Evolutionary conservation across 2,113 vertebrate genomes (phyloP), one percentile per base, ranked within the genome.

Genomic region (Mystacornis crossleyi): DNA sequence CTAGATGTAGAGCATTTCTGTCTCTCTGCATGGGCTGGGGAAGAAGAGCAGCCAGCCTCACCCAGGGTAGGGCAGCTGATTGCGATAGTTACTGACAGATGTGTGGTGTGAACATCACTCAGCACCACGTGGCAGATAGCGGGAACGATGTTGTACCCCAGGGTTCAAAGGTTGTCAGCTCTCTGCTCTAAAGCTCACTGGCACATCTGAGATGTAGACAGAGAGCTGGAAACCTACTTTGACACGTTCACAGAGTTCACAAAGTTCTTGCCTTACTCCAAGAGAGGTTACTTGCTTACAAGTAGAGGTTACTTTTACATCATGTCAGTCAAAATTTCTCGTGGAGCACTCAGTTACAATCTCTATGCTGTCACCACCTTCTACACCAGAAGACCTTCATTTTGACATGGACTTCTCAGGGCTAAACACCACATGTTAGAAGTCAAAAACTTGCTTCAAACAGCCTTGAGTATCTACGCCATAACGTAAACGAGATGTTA

Each of bases 401-500:
- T 92, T 81, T 3, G 5, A 45, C 19, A 38, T 42, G 14, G 34
- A 77, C 42, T 77, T 93, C 25, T 86, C 58, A 57, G n/a, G 54
- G 40, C 12, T 69, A 57, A 64, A 73, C 42, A 73, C 2, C 33
- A 77, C 45, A 62, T 8, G 17, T 40, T 43, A 55, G 21, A 78
- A 58, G 28, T 45, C 3, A 90, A 38, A 92, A 93, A 33, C 11
- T 43, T 74, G 29, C 71, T 94, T 84, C 18, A 61, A 81, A 65
- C 34, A 81, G 34, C 43, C 77, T 65, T 40, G 28, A 72, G 14
- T 19, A 70, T 20, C n/a, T 73, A 64, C 6, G 40, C 24, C 36
- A 61, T 24, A 53, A 87, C 5, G 36, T 40, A 55, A 70, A 31
- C 1, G 25, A 93, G 62, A 73, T 5, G 84, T 96, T 98, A 99